Percentiles rank a stretch among this genome's conserved stretches.
Conservation (phyloP, 2,888 invertebrate species). For the Tetrapedia diversipes region DNA sequence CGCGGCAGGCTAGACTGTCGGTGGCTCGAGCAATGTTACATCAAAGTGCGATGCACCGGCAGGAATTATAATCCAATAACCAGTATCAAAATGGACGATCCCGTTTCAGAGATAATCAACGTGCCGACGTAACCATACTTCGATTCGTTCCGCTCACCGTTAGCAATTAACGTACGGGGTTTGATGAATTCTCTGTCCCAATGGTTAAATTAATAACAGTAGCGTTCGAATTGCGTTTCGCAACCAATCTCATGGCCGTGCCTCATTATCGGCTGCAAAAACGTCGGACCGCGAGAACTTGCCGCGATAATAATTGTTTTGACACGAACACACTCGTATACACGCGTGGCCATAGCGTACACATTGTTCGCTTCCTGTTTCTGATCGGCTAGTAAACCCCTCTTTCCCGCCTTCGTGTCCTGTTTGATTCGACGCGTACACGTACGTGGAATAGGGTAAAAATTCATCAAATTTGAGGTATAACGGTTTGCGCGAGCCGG, state of each 20-base stretch:
- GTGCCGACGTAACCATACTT: conserved; percentile 55
- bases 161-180: conserved; percentile 45
- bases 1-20: conserved; percentile 6
- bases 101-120: conserved; percentile 66
- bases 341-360: too few species aligned
- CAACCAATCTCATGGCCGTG: conserved; percentile 4
- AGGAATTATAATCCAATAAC: conserved; percentile 62
- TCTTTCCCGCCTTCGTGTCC: neutral
- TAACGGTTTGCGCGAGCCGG: conserved; percentile 23
- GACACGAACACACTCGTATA: neutral
- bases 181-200: conserved; percentile 50
- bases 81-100: conserved; percentile 59
- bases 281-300: neutral
- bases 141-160: conserved; percentile 56
- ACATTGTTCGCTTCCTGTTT: neutral
- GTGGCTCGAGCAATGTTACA: conserved; percentile 29
- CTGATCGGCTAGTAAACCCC: neutral
- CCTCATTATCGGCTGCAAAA: conserved; percentile 41
- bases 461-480: conserved; percentile 58
- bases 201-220: conserved; percentile 48
- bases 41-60: conserved; percentile 39
- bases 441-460: conserved; percentile 35
- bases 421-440: neutral
- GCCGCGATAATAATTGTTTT: conserved; percentile 34
- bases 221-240: conserved; percentile 33